These are phyloP conservation scores for Eurytoma adleriae DNA, from an alignment of 2,888 invertebrate genomes.

Conservation along the genomic window DNA sequence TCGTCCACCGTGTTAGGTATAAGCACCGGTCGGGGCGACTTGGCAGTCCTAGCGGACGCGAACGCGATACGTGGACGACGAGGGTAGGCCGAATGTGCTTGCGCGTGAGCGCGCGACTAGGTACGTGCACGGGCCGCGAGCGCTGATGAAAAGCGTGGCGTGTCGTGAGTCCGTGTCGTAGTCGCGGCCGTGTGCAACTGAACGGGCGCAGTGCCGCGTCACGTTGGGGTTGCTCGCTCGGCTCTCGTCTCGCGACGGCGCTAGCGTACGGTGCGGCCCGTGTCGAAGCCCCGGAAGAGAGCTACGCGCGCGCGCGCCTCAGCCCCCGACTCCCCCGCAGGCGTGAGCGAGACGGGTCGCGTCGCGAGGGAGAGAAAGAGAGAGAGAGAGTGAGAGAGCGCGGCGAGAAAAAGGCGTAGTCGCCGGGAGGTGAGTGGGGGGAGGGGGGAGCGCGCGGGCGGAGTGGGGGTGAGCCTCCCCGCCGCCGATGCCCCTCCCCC, in stretches of 20 bases:
- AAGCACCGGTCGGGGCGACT: too few relatives aligned
- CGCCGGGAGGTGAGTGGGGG: neutral
- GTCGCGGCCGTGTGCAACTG: slow-evolving; percentile 75
- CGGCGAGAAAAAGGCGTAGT: slow-evolving; percentile 44
- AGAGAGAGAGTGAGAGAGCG: neutral
- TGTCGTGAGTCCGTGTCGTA: slow-evolving; percentile 70
- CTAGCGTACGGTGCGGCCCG: slow-evolving; percentile 61
- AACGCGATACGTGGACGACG: neutral
- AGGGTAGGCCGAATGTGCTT: neutral
- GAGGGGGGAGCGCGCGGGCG: slow-evolving; percentile 25
- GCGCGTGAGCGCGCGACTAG: neutral
- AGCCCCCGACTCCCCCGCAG: neutral
- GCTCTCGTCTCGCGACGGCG: slow-evolving; percentile 22
- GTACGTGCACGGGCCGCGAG: neutral
- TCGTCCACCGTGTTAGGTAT: too few relatives aligned
- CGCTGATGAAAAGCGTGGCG: slow-evolving; percentile 18
- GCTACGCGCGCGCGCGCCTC: slow-evolving; percentile 39
- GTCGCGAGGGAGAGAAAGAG: neutral
- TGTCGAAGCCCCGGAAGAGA: slow-evolving; percentile 59
- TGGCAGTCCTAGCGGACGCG: neutral
- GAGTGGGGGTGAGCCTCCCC: slow-evolving; percentile 22
- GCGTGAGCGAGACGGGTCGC: neutral
- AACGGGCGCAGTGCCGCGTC: slow-evolving; percentile 61
- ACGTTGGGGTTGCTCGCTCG: slow-evolving; percentile 65
- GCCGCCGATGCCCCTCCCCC: slow-evolving; percentile 37